phyloP scores from a whole-genome alignment of 2,113 vertebrate genomes.

The Pelusios castaneus region DNA sequence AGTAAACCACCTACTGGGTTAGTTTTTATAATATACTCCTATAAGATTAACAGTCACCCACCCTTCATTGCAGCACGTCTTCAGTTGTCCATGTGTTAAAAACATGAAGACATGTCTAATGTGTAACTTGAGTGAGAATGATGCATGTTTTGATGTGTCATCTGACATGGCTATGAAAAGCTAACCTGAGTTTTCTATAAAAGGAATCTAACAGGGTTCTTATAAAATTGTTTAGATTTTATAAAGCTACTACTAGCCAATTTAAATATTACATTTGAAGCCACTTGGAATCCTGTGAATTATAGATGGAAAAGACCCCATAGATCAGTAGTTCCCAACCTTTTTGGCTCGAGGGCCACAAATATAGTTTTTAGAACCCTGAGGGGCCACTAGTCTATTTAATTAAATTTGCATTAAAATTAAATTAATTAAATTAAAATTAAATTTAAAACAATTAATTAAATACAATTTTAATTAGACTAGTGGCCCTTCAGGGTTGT shows the following conservation, averaged over 20 bases:
- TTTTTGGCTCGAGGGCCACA: too few relatives aligned
- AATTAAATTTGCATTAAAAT: too few relatives aligned
- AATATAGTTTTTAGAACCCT: too few relatives aligned
- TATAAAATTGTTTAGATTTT: background rate
- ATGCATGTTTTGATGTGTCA: background rate
- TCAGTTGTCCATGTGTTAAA: background rate
- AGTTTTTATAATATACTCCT: background rate
- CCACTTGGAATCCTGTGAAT: background rate
- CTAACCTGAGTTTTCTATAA: background rate
- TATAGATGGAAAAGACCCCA: background rate
- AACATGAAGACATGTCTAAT: background rate
- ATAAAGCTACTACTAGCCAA: background rate
- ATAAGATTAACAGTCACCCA: background rate
- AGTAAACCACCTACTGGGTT: background rate
- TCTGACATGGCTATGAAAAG: too few relatives aligned
- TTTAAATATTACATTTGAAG: fast-evolving
- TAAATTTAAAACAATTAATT: too few relatives aligned
- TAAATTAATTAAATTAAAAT: too few relatives aligned
- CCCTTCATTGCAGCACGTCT: background rate
- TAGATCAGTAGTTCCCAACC: too few relatives aligned
- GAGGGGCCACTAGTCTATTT: too few relatives aligned
- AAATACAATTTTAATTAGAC: too few relatives aligned
- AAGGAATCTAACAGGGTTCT: background rate
- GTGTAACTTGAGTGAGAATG: background rate
- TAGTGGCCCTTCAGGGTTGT: too few relatives aligned